A percentile compares a stretch with the other conserved stretches of the same genome.
These are phyloP conservation scores for Amiota communis DNA, from an alignment of 2,888 invertebrate genomes.

Conservation along the genomic window DNA sequence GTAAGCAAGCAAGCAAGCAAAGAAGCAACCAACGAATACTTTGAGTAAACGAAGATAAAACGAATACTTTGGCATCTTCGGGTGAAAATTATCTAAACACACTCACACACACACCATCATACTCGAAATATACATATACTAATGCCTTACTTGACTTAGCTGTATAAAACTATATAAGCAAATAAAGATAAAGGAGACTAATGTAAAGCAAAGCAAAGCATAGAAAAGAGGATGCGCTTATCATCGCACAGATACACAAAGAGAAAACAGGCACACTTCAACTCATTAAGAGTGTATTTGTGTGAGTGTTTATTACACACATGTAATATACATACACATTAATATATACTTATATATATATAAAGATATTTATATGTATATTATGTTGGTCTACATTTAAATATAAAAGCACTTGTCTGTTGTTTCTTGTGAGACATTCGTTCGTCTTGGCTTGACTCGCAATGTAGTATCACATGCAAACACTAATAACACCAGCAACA, in stretches of 20 bases:
- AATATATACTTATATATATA: conserved; percentile 14
- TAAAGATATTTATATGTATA: not conserved
- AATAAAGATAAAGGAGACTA: no score
- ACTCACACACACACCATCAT: conserved; percentile 34
- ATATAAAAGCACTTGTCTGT: conserved; percentile 68
- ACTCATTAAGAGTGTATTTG: not conserved
- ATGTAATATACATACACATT: not conserved
- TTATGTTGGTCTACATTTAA: conserved; percentile 31
- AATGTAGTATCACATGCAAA: no score
- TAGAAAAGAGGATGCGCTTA: no score
- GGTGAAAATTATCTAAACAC: conserved; percentile 14
- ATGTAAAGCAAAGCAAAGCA: no score
- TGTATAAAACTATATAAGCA: no score
- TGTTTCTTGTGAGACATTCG: conserved; percentile 72
- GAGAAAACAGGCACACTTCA: no score
- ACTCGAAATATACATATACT: conserved; percentile 41
- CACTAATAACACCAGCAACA: conserved; percentile 35
- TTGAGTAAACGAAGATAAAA: conserved; percentile 11
- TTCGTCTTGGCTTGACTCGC: conserved; percentile 58
- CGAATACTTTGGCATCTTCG: conserved; percentile 11
- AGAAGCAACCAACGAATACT: not conserved
- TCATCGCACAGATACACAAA: no score
- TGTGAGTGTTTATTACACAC: not conserved
- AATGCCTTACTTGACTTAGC: conserved; percentile 10
- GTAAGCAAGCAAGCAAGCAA: not conserved